Conservation (phyloP, 1,140 invertebrate species). For the Andricus grossulariae region DNA sequence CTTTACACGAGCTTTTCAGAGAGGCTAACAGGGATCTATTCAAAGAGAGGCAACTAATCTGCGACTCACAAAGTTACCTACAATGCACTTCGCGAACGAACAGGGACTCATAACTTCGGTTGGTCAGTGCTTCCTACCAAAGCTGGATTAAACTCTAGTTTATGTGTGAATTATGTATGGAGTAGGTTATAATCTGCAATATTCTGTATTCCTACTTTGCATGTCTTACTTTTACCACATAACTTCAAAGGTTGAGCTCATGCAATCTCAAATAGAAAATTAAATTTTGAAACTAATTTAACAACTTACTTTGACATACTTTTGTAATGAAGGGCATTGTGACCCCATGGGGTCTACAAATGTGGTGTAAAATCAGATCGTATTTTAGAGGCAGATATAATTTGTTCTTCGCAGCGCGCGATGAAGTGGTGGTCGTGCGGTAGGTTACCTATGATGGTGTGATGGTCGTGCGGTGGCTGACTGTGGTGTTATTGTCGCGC, state of each 20-base stretch:
- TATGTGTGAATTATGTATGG: conserved; percentile 34
- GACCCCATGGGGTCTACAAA: too few relatives aligned
- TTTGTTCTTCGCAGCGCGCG: too few relatives aligned
- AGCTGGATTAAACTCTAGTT: conserved; percentile 55
- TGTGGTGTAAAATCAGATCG: too few relatives aligned
- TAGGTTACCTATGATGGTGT: too few relatives aligned
- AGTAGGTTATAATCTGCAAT: conserved; percentile 18
- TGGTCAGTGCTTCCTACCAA: conserved; percentile 36
- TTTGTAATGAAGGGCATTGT: too few relatives aligned
- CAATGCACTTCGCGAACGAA: conserved; percentile 41
- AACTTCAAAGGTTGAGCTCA: neutral
- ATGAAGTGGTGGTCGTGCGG: too few relatives aligned
- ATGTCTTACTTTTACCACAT: neutral
- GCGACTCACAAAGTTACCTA: conserved; percentile 47
- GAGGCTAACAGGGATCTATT: conserved; percentile 42
- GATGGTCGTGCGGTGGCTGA: too few relatives aligned
- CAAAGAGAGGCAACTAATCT: conserved; percentile 46
- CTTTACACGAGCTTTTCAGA: conserved; percentile 3
- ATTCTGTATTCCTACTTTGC: conserved; percentile 15
- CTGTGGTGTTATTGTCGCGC: too few relatives aligned
- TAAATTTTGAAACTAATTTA: neutral
- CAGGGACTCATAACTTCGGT: conserved; percentile 56
- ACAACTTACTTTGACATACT: neutral
- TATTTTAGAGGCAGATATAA: too few relatives aligned
- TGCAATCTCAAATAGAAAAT: conserved; percentile 9